Evolutionary conservation across 53 echinoderm and acorn worm genomes (phyloP).

Genomic region (Stichopus horrens): DNA sequence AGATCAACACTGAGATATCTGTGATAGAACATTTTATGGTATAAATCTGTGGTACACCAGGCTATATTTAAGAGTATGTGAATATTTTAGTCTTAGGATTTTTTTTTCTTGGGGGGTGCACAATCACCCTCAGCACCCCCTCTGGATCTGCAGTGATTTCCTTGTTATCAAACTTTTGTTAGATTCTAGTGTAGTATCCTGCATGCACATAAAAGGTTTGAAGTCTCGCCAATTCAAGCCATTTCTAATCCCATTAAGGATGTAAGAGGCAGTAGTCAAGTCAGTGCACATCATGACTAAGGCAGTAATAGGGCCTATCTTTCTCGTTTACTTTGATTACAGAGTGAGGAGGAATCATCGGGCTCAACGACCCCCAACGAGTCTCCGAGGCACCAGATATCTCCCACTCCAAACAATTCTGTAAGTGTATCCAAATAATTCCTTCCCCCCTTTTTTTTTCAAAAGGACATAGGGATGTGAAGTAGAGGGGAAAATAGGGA

Average conservation of each 20-base stretch:
- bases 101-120: too few relatives aligned
- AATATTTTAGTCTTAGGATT: too few relatives aligned
- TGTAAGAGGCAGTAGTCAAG: too few relatives aligned
- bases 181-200: background rate
- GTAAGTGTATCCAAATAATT: background rate
- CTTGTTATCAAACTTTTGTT: background rate
- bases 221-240: background rate
- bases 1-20: too few relatives aligned
- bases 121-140: too few relatives aligned
- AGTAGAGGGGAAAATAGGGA: too few relatives aligned
- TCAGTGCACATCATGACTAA: too few relatives aligned
- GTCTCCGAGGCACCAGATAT: conserved; percentile 18
- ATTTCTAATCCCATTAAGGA: too few relatives aligned
- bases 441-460: background rate
- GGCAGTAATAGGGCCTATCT: background rate
- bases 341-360: conserved; percentile 37
- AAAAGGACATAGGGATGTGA: background rate
- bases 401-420: conserved; percentile 31
- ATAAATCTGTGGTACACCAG: too few relatives aligned
- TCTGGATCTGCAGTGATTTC: too few relatives aligned
- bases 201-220: background rate
- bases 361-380: conserved; percentile 25
- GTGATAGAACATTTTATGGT: too few relatives aligned
- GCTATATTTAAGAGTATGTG: too few relatives aligned
- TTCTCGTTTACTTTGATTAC: background rate